These are phyloP conservation scores for Alethe diademata DNA, from an alignment of 2,113 vertebrate genomes.

Conservation along the genomic window DNA sequence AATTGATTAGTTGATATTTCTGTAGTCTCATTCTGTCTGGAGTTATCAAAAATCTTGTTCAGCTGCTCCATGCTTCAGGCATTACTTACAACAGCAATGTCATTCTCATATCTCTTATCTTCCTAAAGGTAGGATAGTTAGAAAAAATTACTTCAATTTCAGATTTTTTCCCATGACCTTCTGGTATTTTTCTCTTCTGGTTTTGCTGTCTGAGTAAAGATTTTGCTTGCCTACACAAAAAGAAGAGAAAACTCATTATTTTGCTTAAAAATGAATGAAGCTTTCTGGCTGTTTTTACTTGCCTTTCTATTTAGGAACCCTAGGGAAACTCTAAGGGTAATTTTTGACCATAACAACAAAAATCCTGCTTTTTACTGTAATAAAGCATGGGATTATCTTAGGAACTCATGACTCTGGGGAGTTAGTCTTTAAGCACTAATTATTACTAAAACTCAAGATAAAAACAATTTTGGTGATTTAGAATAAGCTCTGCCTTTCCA, in stretches of 20 bases:
- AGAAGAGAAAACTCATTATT: background rate
- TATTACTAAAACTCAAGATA: slow-evolving; percentile 13
- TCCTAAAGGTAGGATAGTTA: background rate
- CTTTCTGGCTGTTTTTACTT: background rate
- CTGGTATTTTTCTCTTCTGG: background rate
- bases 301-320: background rate
- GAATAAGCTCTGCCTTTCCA: background rate
- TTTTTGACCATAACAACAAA: background rate
- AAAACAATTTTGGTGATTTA: slow-evolving; percentile 10
- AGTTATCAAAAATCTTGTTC: slow-evolving; percentile 13
- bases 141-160: background rate
- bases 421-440: slow-evolving; percentile 23
- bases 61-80: background rate
- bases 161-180: background rate
- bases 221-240: background rate
- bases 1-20: slow-evolving; percentile 27
- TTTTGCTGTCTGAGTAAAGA: background rate
- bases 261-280: background rate
- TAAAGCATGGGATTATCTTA: slow-evolving; percentile 18
- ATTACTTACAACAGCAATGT: background rate
- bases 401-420: background rate
- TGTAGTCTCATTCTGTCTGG: slow-evolving; percentile 7
- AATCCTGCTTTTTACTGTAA: slow-evolving; percentile 17
- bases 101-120: background rate
- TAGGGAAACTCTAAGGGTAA: background rate